Conservation (phyloP, 2,113 vertebrate genomes). For the Hydropotes inermis region DNA sequence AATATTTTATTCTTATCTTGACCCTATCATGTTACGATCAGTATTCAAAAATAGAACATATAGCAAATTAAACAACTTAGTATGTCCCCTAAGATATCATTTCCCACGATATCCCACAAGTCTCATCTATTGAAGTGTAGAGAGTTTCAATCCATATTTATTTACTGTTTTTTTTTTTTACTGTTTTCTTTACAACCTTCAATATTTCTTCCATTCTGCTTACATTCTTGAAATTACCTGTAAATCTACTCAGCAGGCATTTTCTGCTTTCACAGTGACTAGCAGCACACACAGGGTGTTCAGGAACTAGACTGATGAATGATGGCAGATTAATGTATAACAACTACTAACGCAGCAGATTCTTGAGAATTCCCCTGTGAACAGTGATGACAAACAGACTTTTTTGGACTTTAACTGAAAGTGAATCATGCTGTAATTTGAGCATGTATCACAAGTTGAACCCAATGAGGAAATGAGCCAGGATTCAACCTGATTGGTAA, state of each 20-base stretch:
- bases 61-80: neutral
- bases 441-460: neutral
- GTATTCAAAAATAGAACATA: neutral
- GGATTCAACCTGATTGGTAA: neutral
- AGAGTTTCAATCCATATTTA: neutral
- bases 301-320: neutral
- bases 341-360: neutral
- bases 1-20: neutral
- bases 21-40: neutral
- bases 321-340: neutral
- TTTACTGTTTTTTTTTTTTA: neutral
- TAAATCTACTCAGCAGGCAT: neutral
- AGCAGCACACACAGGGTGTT: neutral
- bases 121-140: neutral
- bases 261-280: neutral
- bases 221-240: neutral
- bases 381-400: neutral
- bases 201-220: neutral
- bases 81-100: neutral
- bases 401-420: neutral
- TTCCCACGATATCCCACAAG: neutral
- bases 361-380: neutral
- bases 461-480: neutral
- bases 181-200: neutral
- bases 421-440: neutral